Evolutionary conservation across 2,888 invertebrate species (phyloP), one percentile per base, ranked within the genome.

Genomic region (Suillia variegata): DNA sequence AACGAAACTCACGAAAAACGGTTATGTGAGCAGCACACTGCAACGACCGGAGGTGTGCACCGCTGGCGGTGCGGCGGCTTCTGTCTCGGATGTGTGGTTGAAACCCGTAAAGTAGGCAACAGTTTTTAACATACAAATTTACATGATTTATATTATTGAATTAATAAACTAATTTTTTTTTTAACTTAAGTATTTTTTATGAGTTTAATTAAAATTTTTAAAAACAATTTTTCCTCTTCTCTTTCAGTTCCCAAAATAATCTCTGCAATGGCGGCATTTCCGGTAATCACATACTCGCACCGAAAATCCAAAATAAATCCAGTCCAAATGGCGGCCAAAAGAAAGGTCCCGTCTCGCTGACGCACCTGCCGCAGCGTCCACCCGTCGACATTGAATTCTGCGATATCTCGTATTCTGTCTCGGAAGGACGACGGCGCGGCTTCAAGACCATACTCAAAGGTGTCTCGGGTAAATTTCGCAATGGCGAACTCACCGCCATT

Each of bases 401-500:
- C 64, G 90, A 94, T 77, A 86, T 96, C 62, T 91, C 92, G 51
- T 96, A 95, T 83, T 92, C 93, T 15, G 93, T 96, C 55, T 90
- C 93, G 52, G 94, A 94, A 74, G 91, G 93, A 17, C 85, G 91
- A 65, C 87, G 88, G 78, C 85, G 90, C 67, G 93, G 93, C 6
- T 91, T 90, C 80, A 96, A 96, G 82, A 91, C 92, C 13, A 89
- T 96, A 72, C 84, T 95, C 68, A 95, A 94, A 83, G 88, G 91
- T 70, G 90, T 97, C 58, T 93, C 91, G 73, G 97, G 97, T 8
- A 90, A 90, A 76, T 94, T 96, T 80, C 86, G 87, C 69, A 93
- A 92, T 63, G 94, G 96, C n/a, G 93, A 96, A 77, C 84, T 97
- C 69, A 94, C 95, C 1, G 96, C 95, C 26, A 96, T 97, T 61